Base-by-base conservation (phyloP, 2,113 vertebrate species). In the Halcyon senegalensis region DNA sequence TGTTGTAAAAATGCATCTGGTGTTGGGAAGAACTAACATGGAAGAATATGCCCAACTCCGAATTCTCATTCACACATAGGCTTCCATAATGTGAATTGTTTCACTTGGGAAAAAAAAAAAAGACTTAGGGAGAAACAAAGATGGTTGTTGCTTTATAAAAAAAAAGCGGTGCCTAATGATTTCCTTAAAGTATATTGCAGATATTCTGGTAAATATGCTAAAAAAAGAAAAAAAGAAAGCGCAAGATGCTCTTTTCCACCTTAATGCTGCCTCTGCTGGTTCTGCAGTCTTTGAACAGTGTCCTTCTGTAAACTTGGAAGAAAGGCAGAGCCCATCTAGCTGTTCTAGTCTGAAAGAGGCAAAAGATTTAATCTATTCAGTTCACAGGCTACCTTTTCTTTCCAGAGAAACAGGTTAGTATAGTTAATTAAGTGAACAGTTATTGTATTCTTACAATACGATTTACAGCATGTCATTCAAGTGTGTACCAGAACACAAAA, bases 221-320 rank as follows among this genome's bases (percentile, higher is more conserved):
- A 99, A 99, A 97, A 99, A 98, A 70, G 99, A 99, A 93, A 99
- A 99, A 96, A 99, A 97, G 94, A 98, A 97, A 95, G 83, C 95
- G 8, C 98, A 97, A 84, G 98, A 99, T 77, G 92, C 94, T 43
- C 84, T 96, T 55, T 93, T 95, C 25, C 97, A 97, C 33, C 85
- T 98, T 31, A 72, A 68, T 33, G 23, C 35, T 76, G 55, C 93
- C 37, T 93, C 93, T 66, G 62, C 30, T 59, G 83, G 51, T 30
- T 51, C 62, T 24, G 2, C 69, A 31, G 17, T 13, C 6, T 60
- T 95, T 33, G 92, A 97, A 63, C 96, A 46, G 43, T 56, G 96
- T 13, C 30, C 8, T 64, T 53, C 37, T 16, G 12, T 41, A 43
- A 93, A 86, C 43, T 35, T 74, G 2, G 96, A 96, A 51, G 88